These are phyloP conservation scores for Reinhardtius hippoglossoides DNA, from an alignment of 2,113 vertebrate species.

Conservation along the genomic window DNA sequence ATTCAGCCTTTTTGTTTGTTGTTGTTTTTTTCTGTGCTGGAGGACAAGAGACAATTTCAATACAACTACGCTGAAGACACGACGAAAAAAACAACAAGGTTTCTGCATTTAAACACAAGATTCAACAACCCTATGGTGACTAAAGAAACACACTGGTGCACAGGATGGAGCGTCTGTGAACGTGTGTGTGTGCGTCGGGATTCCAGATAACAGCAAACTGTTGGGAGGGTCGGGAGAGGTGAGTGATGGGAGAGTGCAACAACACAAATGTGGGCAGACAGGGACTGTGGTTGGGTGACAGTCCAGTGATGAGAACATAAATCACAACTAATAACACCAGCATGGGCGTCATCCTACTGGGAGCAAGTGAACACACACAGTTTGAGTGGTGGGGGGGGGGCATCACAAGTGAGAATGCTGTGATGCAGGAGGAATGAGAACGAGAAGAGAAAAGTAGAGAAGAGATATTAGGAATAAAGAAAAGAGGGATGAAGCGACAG, in stretches of 20 bases:
- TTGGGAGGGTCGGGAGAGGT: neutral
- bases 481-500: conserved; percentile 3
- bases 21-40: conserved; percentile 65
- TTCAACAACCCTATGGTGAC: conserved; percentile 34
- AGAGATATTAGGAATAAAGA: conserved; percentile 47
- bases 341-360: conserved; percentile 33
- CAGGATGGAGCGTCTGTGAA: conserved; percentile 43
- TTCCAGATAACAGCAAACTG: conserved; percentile 40
- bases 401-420: conserved; percentile 53
- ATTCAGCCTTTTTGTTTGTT: conserved; percentile 75
- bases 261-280: conserved; percentile 39
- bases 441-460: conserved; percentile 30
- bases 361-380: conserved; percentile 56
- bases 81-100: conserved; percentile 59
- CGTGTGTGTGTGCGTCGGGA: conserved; percentile 2
- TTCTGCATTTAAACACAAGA: conserved; percentile 44
- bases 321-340: conserved; percentile 26
- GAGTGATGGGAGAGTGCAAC: conserved; percentile 56
- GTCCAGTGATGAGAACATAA: conserved; percentile 19
- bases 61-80: conserved; percentile 33
- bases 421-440: conserved; percentile 41
- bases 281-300: conserved; percentile 49
- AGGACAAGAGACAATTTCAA: conserved; percentile 35
- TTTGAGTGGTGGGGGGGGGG: conserved; percentile 19
- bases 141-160: conserved; percentile 62